These are phyloP conservation scores for Trypoxylon attenuatum DNA, from an alignment of 2,888 invertebrate species.

Conservation along the genomic window DNA sequence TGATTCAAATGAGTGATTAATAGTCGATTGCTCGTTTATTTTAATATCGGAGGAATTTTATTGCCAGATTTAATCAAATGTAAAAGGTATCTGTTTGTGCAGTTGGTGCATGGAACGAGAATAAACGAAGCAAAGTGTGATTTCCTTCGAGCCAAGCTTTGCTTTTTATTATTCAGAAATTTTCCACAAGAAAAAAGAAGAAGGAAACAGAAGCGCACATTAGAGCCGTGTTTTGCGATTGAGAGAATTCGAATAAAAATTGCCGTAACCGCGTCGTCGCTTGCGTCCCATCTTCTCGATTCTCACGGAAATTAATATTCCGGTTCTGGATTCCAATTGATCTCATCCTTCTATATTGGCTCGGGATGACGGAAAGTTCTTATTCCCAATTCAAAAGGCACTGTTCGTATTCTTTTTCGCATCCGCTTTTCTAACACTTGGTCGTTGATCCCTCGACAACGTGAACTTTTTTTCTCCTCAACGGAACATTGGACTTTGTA, in stretches of 20 bases:
- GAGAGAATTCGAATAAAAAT: conserved; percentile 28
- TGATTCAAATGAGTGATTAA: no score
- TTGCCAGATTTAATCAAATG: no score
- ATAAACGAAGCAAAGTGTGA: conserved; percentile 14
- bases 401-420: conserved; percentile 6
- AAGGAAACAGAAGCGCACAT: conserved; percentile 1
- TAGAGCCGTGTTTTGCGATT: conserved; percentile 20
- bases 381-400: conserved; percentile 1
- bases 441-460: no score
- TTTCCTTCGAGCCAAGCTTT: no score
- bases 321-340: conserved; percentile 26
- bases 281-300: conserved; percentile 4
- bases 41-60: no score
- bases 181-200: background rate
- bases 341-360: conserved; percentile 18
- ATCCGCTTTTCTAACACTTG: background rate
- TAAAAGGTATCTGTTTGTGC: no score
- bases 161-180: no score
- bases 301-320: conserved; percentile 35
- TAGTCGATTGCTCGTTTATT: no score
- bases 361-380: background rate
- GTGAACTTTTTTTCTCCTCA: no score
- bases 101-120: background rate
- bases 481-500: no score
- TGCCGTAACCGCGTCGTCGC: conserved; percentile 15